Evolutionary conservation across 1,140 invertebrate species (phyloP), one percentile per base, ranked within the genome.

Genomic region (Lordiphosa collinella): DNA sequence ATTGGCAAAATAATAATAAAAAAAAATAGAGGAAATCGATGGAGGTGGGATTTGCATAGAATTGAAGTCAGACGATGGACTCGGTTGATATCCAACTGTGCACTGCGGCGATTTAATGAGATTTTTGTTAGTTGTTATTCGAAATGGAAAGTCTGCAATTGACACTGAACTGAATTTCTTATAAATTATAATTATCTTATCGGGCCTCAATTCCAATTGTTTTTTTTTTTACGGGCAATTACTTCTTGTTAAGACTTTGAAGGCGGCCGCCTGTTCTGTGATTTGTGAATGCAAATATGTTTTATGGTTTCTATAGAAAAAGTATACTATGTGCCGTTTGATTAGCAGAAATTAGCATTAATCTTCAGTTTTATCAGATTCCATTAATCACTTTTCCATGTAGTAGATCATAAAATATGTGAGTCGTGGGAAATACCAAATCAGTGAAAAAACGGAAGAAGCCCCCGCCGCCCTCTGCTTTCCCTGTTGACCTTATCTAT

Each of bases 61-160:
- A 82, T 78, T 57, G 72, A 56, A 61, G 38, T 52, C 68, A 50
- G 63, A 32, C 31, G 46, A 35, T 46, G 31, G 14, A 38, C 44
- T 50, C 29, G 29, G 40, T 53, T 44, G 63, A 60, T 54, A 67
- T 50, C 76, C 72, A 55, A 84, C 78, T 82, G 65, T 69, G 69
- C 65, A 48, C 62, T 55, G 51, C 51, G 46, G 76, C 56, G 51
- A 48, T 82, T 78, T 84, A 84, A 84, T 84, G 78, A 85, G 79
- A 69, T 84, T 84, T 84, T 62, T 62, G 57, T 68, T 37, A 22
- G 29, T 78, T 65, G 13, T 37, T 43, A n/a, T n/a, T 40, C 43
- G 76, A 79, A 79, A 79, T 82, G 75, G 75, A 79, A 79, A 79
- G 74, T 79, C 47, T 47, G 50, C 60, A 49, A 54, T 69, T 57